These are phyloP conservation scores for Chinchilla lanigera DNA, from an alignment of 2,113 vertebrate genomes.

Conservation along the genomic window DNA sequence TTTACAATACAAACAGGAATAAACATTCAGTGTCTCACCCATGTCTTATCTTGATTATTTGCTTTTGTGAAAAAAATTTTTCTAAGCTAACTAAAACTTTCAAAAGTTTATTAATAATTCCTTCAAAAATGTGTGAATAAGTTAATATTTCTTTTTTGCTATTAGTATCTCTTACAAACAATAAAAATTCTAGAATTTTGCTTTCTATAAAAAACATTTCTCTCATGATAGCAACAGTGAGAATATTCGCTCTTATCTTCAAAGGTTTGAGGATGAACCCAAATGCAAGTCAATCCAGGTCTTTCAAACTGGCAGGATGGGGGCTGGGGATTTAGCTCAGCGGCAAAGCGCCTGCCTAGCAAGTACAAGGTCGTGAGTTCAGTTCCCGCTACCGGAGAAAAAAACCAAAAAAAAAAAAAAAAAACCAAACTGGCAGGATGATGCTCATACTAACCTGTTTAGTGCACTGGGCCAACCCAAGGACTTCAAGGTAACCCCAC, in stretches of 20 bases:
- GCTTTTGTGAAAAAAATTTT: background rate
- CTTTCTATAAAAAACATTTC: background rate
- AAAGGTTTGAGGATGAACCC: background rate
- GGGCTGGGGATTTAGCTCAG: too few species aligned
- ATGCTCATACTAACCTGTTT: constrained; percentile 88
- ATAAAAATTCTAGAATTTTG: background rate
- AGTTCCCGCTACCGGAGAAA: too few species aligned
- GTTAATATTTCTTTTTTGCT: background rate
- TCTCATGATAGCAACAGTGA: background rate
- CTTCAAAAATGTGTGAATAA: background rate
- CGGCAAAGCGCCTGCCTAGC: too few species aligned
- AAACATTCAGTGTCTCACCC: background rate
- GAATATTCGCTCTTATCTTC: background rate
- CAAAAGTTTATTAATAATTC: background rate
- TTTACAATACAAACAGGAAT: background rate
- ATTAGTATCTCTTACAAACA: background rate
- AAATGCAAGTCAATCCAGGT: background rate
- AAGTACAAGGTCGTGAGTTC: too few species aligned
- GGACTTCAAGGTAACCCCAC: constrained; percentile 85
- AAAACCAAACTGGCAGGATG: background rate
- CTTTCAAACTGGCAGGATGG: background rate
- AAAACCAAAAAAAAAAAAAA: too few species aligned
- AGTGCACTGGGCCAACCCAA: constrained; percentile 91
- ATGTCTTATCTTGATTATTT: background rate
- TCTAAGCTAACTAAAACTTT: background rate